Evolutionary conservation across 2,113 vertebrate species (phyloP), one percentile per base, ranked within the genome.

Genomic region (Phalacrocorax pelagicus): DNA sequence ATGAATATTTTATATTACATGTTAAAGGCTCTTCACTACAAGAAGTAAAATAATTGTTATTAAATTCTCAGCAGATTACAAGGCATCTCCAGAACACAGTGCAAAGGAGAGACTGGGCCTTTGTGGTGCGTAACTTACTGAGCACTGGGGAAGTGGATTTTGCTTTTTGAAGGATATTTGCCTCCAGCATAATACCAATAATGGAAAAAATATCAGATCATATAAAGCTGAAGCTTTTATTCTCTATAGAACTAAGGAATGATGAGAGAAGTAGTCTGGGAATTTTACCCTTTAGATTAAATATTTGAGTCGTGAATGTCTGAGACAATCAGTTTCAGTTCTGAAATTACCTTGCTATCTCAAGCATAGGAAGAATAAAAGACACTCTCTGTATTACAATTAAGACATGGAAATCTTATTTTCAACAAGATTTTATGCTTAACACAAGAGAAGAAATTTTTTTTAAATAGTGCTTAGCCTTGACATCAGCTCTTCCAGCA

Each of bases 121-220:
- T 92, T 97, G 96, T 96, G 96, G 92, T 51, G 72, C 8, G 12
- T 82, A 92, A 90, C 83, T 93, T 40, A 30, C 86, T 93, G 93
- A 75, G 38, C 59, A 62, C 88, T 78, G 94, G 92, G 88, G 96
- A 97, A 92, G 91, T 46, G 75, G 94, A 95, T 97, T 97, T 95
- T 95, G 90, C 90, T 74, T 97, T 95, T 97, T 97, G 98, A 98
- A 98, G 97, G 96, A 95, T 98, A 98, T 98, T 98, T 98, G 98
- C 98, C 97, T 98, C 95, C 95, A 98, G 98, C 97, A 93, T 97
- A 98, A 97, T 98, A 95, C 96, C 97, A 98, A 97, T 98, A 98
- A 98, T 98, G 97, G 97, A 98, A 98, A 98, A 97, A 98, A 97
- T 98, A 98, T 98, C 98, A 98, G 97, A 98, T 98, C 97, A 91